These are phyloP conservation scores for Thamnaconus septentrionalis DNA, from an alignment of 2,113 vertebrate genomes.

Conservation along the genomic window DNA sequence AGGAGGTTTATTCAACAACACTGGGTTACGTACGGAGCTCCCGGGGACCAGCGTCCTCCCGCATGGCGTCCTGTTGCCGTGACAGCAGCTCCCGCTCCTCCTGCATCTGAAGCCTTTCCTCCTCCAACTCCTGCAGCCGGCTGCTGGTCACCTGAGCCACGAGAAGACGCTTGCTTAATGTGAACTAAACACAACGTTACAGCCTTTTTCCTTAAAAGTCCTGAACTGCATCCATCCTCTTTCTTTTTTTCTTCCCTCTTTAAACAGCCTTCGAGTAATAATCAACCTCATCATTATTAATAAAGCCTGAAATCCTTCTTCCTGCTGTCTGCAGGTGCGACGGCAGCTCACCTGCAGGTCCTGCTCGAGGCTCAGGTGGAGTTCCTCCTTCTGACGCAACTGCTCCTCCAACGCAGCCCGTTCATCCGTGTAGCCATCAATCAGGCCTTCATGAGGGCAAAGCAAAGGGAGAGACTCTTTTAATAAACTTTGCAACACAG, in stretches of 20 bases:
- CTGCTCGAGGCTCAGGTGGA: conserved; percentile 86
- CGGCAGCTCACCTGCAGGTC: conserved; percentile 77
- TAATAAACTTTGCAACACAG: neutral
- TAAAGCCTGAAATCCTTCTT: conserved; percentile 8
- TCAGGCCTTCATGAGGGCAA: conserved; percentile 76
- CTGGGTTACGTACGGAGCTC: conserved; percentile 89
- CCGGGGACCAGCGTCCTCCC: conserved; percentile 79
- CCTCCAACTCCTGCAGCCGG: conserved; percentile 89
- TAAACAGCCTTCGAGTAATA: no score
- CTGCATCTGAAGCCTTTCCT: conserved; percentile 84
- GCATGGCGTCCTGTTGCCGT: conserved; percentile 90
- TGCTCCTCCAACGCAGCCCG: conserved; percentile 85
- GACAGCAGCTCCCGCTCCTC: conserved; percentile 86
- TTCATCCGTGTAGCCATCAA: conserved; percentile 94
- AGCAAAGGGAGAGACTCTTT: neutral
- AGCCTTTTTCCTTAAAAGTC: neutral
- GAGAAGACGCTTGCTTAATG: neutral
- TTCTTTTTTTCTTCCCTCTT: no score
- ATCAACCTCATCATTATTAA: no score
- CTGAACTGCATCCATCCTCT: no score
- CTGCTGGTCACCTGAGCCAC: conserved; percentile 75
- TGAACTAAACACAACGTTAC: neutral
- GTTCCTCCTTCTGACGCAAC: conserved; percentile 85
- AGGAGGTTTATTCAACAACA: neutral
- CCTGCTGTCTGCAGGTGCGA: conserved; percentile 12